Evolutionary conservation across 2,888 invertebrate species (phyloP).

Genomic region (Alloplasta piceator): DNA sequence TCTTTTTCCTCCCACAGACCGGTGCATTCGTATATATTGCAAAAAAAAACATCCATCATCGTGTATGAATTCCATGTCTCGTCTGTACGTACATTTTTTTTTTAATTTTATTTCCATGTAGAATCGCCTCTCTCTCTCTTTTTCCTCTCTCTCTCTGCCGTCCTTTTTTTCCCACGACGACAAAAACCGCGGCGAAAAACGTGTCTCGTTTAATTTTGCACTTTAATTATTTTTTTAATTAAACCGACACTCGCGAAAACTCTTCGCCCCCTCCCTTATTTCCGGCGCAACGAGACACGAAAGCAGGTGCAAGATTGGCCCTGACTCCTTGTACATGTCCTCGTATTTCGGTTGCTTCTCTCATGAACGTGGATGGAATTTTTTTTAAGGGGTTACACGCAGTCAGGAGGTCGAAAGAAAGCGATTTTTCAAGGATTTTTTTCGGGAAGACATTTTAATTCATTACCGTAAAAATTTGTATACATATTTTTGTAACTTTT

Average conservation of each 20-base stretch:
- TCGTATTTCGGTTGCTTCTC: no score
- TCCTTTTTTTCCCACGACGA: conserved; percentile 2
- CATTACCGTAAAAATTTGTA: no score
- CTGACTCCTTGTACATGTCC: conserved; percentile 10
- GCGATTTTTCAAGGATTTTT: no score
- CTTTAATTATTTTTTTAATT: conserved; percentile 82
- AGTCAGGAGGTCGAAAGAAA: no score
- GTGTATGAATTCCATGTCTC: conserved; percentile 48
- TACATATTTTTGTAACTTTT: no score
- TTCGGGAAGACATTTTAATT: no score
- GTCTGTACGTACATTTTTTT: conserved; percentile 30
- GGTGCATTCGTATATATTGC: conserved; percentile 9
- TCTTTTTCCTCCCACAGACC: conserved; percentile 24
- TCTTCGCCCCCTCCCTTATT: conserved; percentile 2
- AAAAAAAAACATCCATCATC: not conserved
- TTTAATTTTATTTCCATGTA: conserved; percentile 20
- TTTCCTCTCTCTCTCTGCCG: conserved; percentile 17
- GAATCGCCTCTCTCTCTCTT: conserved; percentile 22
- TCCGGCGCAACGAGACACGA: no score
- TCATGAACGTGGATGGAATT: no score
- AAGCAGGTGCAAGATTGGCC: not conserved
- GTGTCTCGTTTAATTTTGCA: conserved; percentile 78
- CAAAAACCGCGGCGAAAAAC: conserved; percentile 53
- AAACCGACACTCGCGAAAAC: conserved; percentile 68
- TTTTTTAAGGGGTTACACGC: no score